Conservation (phyloP, 2,797 vertebrate species). For the Hylomyscus alleni region DNA sequence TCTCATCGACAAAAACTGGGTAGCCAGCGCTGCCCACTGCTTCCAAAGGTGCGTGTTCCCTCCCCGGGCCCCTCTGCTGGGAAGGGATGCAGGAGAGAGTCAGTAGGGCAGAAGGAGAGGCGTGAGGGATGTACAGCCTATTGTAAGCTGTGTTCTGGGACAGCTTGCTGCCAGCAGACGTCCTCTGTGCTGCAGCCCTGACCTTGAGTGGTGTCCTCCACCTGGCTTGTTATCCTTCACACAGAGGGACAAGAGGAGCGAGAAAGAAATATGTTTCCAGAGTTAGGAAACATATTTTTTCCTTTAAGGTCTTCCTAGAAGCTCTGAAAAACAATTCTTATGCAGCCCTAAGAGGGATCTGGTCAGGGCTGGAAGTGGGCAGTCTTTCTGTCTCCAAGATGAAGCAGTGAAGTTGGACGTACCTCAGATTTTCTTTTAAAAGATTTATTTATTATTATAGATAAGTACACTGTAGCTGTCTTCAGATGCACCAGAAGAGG, state of each 20-base stretch:
- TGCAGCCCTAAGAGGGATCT: neutral
- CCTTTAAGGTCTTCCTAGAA: neutral
- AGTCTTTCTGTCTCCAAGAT: neutral
- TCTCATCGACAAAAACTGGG: constrained; percentile 67
- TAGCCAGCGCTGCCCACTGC: constrained; percentile 71
- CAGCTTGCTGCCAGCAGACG: too few relatives aligned
- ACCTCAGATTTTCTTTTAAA: neutral
- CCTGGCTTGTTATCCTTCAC: neutral
- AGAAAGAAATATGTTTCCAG: too few relatives aligned
- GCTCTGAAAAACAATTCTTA: neutral
- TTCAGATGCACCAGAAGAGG: too few relatives aligned
- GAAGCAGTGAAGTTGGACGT: neutral
- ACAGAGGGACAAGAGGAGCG: neutral
- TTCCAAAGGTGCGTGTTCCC: constrained; percentile 56
- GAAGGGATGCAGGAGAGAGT: neutral
- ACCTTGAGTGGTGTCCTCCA: neutral
- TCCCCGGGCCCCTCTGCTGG: neutral
- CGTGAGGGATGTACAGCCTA: fast-evolving
- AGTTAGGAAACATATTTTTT: neutral
- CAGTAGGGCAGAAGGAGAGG: too few relatives aligned
- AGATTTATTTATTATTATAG: too few relatives aligned
- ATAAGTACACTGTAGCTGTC: too few relatives aligned
- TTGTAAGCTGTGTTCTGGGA: neutral
- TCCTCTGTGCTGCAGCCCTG: neutral
- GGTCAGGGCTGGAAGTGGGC: neutral